Conservation (phyloP, 2,113 vertebrate species). For the Clinocottus analis region DNA sequence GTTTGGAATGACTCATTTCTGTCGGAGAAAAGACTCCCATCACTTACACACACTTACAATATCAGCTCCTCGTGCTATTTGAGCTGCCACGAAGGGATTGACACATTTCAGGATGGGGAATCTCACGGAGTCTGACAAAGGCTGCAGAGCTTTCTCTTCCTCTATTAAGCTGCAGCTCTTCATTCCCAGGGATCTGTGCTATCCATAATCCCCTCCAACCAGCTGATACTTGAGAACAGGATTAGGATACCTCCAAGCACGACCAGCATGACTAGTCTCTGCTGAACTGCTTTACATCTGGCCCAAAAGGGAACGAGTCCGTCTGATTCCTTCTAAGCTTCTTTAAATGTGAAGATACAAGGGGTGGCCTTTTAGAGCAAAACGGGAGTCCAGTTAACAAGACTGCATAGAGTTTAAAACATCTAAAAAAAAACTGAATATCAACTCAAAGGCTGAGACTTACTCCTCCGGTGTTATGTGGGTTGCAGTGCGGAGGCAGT, state of each 20-base stretch:
- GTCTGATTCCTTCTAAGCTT: constrained; percentile 44
- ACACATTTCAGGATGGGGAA: constrained; percentile 17
- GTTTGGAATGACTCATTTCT: constrained; percentile 1
- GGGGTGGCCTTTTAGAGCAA: constrained; percentile 14
- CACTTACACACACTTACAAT: background rate
- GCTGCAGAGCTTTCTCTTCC: constrained; percentile 42
- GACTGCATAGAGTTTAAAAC: background rate
- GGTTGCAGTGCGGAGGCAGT: constrained; percentile 85
- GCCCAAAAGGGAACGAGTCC: constrained; percentile 47
- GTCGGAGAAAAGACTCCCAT: background rate
- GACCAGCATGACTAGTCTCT: constrained; percentile 39
- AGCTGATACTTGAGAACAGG: constrained; percentile 59
- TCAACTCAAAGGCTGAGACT: constrained; percentile 65
- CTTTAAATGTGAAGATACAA: constrained; percentile 1
- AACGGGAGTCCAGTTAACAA: background rate
- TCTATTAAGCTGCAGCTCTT: constrained; percentile 47
- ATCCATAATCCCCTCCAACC: constrained; percentile 65
- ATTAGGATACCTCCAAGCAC: constrained; percentile 62
- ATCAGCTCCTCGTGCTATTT: constrained; percentile 18
- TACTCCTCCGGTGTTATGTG: constrained; percentile 87
- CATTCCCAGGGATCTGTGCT: constrained; percentile 56
- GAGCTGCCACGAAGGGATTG: constrained; percentile 11
- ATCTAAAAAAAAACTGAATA: background rate
- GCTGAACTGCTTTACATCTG: constrained; percentile 34
- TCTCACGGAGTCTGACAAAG: constrained; percentile 40